Base-by-base conservation (phyloP, 2,797 vertebrate species). In the Lagorchestes hirsutus region DNA sequence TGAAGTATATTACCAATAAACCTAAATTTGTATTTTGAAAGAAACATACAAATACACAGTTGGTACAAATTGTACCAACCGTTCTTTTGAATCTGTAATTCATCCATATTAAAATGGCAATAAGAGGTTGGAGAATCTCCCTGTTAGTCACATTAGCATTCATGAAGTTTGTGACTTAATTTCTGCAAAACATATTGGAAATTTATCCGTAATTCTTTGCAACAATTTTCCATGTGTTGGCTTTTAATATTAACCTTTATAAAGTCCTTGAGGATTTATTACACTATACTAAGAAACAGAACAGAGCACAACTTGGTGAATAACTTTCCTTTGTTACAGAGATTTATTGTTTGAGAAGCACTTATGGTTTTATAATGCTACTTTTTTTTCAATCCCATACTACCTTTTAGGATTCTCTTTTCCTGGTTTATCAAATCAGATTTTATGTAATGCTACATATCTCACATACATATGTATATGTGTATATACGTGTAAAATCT, bases 71-170 rank as follows among this genome's bases (percentile, higher is more conserved):
- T 82, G 18, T 46, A 82, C 40, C 22, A 46, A 27, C 18, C 40
- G 4, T 82, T 90, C 57, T 96, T 95, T 95, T 94, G 94, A 95
- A 92, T 24, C 4, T 92, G 16, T 91, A 46, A 5, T 97, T 9
- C 54, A 90, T 91, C 11, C 10, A 29, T 14, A 95, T 5, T 34
- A 92, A 93, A 97, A 92, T 55, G 12, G 90, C 90, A 52, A 91
- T 24, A 55, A 31, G 90, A 91, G 14, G 1, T 8, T 96, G 90
- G 59, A 8, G 54, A 96, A 95, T 92, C 91, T 96, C 91, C 58
- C 12, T 93, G 46, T 93, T 97, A 97, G 97, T 96, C 94, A 96
- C 95, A 96, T 98, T 95, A 97, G 74, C 74, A 96, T 97, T 96
- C 91, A 97, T 94, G 87, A 94, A 87, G 52, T 94, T 93, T 96